Percentiles rank a stretch among this genome's conserved stretches.
These are phyloP conservation scores for Leucozona laternaria DNA, from an alignment of 2,888 invertebrate species.

Conservation along the genomic window DNA sequence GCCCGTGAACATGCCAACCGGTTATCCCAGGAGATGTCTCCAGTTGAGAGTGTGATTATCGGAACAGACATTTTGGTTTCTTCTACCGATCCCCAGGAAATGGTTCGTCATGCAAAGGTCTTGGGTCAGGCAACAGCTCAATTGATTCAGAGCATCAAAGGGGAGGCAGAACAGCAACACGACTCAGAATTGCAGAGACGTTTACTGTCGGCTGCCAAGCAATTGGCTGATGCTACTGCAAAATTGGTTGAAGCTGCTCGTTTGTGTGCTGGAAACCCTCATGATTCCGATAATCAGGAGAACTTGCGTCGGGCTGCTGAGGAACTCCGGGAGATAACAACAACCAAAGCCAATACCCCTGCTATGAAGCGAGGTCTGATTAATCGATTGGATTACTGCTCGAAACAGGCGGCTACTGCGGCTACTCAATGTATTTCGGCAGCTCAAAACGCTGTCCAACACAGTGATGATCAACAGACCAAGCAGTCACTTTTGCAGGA, in stretches of 20 bases:
- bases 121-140: conserved; percentile 97
- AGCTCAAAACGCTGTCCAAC: conserved; percentile 91
- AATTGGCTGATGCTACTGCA: conserved; percentile 97
- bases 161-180: conserved; percentile 95
- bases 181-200: conserved; percentile 95
- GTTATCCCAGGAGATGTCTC: conserved; percentile 89
- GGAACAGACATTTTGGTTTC: conserved; percentile 95
- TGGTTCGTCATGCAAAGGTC: conserved; percentile 96
- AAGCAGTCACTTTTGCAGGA: conserved; percentile 90
- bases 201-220: conserved; percentile 96
- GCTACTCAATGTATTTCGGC: conserved; percentile 96
- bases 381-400: conserved; percentile 88
- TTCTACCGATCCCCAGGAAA: conserved; percentile 94
- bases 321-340: conserved; percentile 95
- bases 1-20: conserved; percentile 87
- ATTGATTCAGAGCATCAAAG: conserved; percentile 96
- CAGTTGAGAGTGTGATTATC: conserved; percentile 94
- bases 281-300: conserved; percentile 93
- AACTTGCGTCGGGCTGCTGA: conserved; percentile 95
- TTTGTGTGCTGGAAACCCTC: conserved; percentile 93
- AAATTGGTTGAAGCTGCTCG: conserved; percentile 98
- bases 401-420: conserved; percentile 93
- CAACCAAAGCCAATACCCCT: conserved; percentile 91
- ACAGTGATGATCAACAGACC: conserved; percentile 85
- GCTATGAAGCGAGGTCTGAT: conserved; percentile 90